Base-by-base conservation (phyloP, 2,797 vertebrate species). In the Oophaga sylvatica region DNA sequence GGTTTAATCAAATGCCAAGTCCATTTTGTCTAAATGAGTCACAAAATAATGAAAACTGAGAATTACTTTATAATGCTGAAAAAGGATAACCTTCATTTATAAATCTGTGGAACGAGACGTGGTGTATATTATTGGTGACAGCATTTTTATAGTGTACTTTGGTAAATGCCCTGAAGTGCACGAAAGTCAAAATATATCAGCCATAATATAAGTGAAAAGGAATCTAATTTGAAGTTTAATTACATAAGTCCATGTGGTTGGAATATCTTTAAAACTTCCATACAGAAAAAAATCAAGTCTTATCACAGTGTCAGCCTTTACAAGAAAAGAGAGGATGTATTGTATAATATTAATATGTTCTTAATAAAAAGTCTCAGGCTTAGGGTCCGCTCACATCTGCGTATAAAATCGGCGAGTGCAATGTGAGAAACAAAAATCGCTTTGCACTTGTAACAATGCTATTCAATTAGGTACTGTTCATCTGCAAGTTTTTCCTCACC, bases 1-100 rank as follows among this genome's bases (percentile, higher is more conserved):
- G 77, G 62, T 78, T 87, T 87, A 76, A 83, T 83, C 81, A 87
- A 87, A 87, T 83, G 86, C 79, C 86, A 82, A 83, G 86, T 87
- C 86, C 80, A 83, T 87, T 87, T 68, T 83, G 71, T 81, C 71
- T 59, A 83, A 87, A 87, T 83, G 86, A 87, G 71, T 87, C 73
- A 87, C 80, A 83, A 78, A 87, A 87, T 83, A 83, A 87, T 87
- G 70, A 87, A 83, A 83, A 83, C 79, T 19, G 8, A 63, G 79
- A 87, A 87, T 87, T 82, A 73, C 80, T 82, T 76, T 77, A 77
- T 35, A 77, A 77, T n/a, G 62, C 45, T n/a, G 71, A 77, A 87
- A 77, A 67, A 45, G 62, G 71, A 77, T 87, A 87, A 83, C 86
- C 86, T 79, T 88, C 83, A 79, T 71, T 88, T 79, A 84, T 88